Evolutionary conservation across 2,888 invertebrate species (phyloP).

Genomic region (Perdita meconis): DNA sequence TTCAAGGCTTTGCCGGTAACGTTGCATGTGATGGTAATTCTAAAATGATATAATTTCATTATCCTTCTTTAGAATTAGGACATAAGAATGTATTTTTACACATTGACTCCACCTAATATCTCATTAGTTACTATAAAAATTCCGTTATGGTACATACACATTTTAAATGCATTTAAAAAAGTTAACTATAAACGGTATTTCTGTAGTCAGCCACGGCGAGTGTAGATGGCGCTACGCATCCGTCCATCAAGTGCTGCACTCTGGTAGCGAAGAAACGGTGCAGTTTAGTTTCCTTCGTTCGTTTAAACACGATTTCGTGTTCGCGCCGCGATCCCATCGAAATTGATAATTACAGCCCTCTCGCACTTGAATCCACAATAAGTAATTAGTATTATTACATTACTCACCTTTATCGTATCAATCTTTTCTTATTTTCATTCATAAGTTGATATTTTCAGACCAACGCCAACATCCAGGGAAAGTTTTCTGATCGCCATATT

Average conservation of each 20-base stretch:
- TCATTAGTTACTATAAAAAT: too few species aligned
- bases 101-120: too few species aligned
- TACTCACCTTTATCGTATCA: neutral
- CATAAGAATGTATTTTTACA: too few species aligned
- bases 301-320: conserved; percentile 11
- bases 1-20: too few species aligned
- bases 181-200: neutral
- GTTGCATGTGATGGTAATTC: too few species aligned
- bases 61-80: too few species aligned
- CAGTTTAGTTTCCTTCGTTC: neutral
- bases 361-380: neutral
- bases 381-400: conserved; percentile 29
- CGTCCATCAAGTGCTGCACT: conserved; percentile 37
- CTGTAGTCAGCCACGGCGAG: neutral
- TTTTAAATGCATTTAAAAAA: too few species aligned
- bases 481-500: conserved; percentile 9
- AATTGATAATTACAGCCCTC: conserved; percentile 10
- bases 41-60: too few species aligned
- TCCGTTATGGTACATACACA: too few species aligned
- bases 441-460: conserved; percentile 10
- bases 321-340: neutral
- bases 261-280: neutral
- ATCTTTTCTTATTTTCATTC: neutral
- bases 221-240: conserved; percentile 27
- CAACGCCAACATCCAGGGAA: neutral